Evolutionary conservation across 2,888 invertebrate genomes (phyloP).

Genomic region (Drosophila atripex): DNA sequence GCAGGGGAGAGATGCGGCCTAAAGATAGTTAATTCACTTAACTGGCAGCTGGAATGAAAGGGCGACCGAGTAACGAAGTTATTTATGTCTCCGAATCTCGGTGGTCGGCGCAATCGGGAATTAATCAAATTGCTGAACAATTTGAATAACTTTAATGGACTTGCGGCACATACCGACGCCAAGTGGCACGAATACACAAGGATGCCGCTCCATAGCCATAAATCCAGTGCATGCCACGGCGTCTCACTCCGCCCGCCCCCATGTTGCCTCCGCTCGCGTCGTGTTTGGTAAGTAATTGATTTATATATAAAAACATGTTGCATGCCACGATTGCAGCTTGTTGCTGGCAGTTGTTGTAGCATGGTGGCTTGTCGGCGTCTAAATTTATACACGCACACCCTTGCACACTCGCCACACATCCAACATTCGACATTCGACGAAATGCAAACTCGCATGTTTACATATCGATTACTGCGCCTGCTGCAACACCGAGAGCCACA

Average conservation of each 20-base stretch:
- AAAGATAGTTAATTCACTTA: conserved; percentile 30
- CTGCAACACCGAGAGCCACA: conserved; percentile 25
- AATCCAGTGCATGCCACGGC: conserved; percentile 43
- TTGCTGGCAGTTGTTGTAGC: conserved; percentile 45
- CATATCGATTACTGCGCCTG: conserved; percentile 71
- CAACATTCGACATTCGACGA: conserved; percentile 24
- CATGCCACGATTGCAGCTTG: conserved; percentile 69
- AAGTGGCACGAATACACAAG: conserved; percentile 29
- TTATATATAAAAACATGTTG: conserved; percentile 78
- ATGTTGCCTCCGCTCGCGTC: conserved; percentile 34
- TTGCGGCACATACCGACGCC: conserved; percentile 30
- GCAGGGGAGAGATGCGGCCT: conserved; percentile 9
- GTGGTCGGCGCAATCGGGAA: conserved; percentile 26
- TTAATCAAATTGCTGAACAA: conserved; percentile 49
- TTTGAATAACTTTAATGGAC: conserved; percentile 55
- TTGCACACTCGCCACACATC: conserved; percentile 5
- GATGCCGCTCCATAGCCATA: conserved; percentile 40
- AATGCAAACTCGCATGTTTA: conserved; percentile 68
- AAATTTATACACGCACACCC: conserved; percentile 65
- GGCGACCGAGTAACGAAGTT: conserved; percentile 34
- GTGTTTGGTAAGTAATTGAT: conserved; percentile 77
- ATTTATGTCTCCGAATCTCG: conserved; percentile 22
- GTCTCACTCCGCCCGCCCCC: neutral
- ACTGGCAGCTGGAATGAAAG: neutral
- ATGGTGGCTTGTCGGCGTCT: conserved; percentile 49